Base-by-base conservation (phyloP, 2,888 invertebrate genomes). In the Villa cingulata region DNA sequence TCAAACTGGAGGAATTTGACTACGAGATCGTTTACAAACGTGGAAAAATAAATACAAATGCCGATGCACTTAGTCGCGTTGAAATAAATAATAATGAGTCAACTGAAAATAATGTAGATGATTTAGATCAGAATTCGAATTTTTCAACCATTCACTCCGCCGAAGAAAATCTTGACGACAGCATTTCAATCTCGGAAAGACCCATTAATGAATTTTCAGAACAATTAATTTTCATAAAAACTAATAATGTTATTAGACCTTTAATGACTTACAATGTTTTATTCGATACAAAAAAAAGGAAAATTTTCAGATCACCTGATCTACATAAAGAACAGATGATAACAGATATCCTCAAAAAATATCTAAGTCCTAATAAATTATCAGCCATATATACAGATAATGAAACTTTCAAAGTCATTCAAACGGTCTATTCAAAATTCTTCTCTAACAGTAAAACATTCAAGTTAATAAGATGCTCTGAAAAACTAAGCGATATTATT, bases 401-500 rank as follows among this genome's bases (percentile, higher is more conserved):
- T 17, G 36, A 42, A 36, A 52, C 38, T 5, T 54, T 54, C 23
- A 36, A 23, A 23, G 27, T 45, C 3, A 39, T 54, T 18, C 54
- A 51, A 46, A 9, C n/a, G 16, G 19, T 44, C 12, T 54, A 48
- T 44, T 52, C 54, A 12, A 48, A 48, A 47, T 48, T 46, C 18
- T 53, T 48, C 34, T 45, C 52, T 4, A 41, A 51, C 17, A 48
- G 41, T 37, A 50, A 37, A 40, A 18, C 29, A 12, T 49, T 53
- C 23, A 47, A 39, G 27, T 20, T 50, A 19, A 34, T 47, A 32
- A 32, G 48, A 27, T 48, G 44, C 15, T 34, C 17, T 3, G 40
- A 46, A 19, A 49, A 41, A 17, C 36, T 49, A 23, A 18, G 27
- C 9, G 48, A 43, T 15, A 18, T 45, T 15, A 38, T n/a, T 32